Evolutionary conservation across 1,140 invertebrate species (phyloP).

Genomic region (Heliconius congener): DNA sequence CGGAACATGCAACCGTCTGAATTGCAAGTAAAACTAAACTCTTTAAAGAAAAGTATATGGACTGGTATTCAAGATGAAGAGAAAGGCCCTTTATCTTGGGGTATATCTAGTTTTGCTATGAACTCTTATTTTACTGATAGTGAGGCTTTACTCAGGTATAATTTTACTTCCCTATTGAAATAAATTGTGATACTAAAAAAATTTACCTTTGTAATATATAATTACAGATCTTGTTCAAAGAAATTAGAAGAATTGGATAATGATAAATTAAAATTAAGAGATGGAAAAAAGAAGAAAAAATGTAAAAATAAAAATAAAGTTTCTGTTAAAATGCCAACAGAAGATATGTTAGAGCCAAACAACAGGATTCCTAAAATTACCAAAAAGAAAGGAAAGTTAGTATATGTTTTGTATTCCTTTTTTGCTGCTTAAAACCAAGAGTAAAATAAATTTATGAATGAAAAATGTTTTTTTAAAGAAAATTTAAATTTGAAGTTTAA

Average conservation of each 20-base stretch:
- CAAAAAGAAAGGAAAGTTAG: constrained; percentile 81
- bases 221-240: constrained; percentile 79
- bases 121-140: constrained; percentile 80
- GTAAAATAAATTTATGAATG: no score
- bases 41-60: constrained; percentile 83
- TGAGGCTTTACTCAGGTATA: constrained; percentile 80
- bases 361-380: constrained; percentile 69
- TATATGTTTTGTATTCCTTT: constrained; percentile 24
- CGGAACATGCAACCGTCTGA: constrained; percentile 75
- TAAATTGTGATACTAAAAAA: not conserved
- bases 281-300: constrained; percentile 78
- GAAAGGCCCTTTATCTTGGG: constrained; percentile 83
- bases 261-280: constrained; percentile 67
- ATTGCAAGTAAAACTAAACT: constrained; percentile 81
- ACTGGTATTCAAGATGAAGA: constrained; percentile 77
- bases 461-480: no score
- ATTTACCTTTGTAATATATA: not conserved
- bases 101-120: constrained; percentile 81
- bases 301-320: constrained; percentile 76
- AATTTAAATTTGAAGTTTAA: no score
- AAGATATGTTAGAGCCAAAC: constrained; percentile 66
- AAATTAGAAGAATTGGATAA: constrained; percentile 81
- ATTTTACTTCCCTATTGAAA: not conserved
- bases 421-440: no score
- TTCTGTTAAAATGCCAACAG: constrained; percentile 71